Evolutionary conservation across 2,888 invertebrate genomes (phyloP).

Genomic region (Drosophila austrosaltans): DNA sequence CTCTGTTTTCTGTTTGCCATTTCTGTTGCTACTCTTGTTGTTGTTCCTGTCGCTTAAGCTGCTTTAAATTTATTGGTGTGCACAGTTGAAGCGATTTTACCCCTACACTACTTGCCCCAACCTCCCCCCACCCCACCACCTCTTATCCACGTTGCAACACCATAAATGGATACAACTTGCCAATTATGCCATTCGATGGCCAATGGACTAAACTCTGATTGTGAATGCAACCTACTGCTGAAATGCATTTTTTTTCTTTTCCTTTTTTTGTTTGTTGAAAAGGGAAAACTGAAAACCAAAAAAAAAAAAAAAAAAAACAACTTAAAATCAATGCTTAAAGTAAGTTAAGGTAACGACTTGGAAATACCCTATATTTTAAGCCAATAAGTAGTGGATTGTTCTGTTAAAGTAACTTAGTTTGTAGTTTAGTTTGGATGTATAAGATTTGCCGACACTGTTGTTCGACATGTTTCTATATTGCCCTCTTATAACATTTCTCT

Average conservation of each 20-base stretch:
- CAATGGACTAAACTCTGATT: conserved; percentile 71
- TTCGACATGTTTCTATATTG: too few species aligned
- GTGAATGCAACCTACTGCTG: conserved; percentile 36
- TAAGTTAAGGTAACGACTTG: neutral
- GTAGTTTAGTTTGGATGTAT: too few species aligned
- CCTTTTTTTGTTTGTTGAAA: conserved; percentile 15
- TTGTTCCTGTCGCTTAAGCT: conserved; percentile 66
- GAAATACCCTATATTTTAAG: neutral
- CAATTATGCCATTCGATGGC: conserved; percentile 72
- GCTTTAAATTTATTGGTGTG: conserved; percentile 79
- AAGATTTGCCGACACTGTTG: too few species aligned
- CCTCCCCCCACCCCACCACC: neutral
- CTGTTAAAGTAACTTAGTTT: too few species aligned
- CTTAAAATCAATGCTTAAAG: neutral
- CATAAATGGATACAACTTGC: conserved; percentile 70
- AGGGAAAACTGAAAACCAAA: conserved; percentile 7
- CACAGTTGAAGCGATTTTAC: conserved; percentile 72
- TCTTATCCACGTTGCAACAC: conserved; percentile 5
- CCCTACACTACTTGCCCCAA: conserved; percentile 33
- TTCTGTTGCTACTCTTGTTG: conserved; percentile 41
- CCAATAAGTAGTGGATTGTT: too few species aligned
- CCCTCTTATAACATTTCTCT: too few species aligned
- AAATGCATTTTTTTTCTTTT: conserved; percentile 37
- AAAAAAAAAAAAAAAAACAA: neutral
- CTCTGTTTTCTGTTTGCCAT: conserved; percentile 3